Evolutionary conservation across 1,140 invertebrate species (phyloP).

Genomic region (Lepidurus packardi): DNA sequence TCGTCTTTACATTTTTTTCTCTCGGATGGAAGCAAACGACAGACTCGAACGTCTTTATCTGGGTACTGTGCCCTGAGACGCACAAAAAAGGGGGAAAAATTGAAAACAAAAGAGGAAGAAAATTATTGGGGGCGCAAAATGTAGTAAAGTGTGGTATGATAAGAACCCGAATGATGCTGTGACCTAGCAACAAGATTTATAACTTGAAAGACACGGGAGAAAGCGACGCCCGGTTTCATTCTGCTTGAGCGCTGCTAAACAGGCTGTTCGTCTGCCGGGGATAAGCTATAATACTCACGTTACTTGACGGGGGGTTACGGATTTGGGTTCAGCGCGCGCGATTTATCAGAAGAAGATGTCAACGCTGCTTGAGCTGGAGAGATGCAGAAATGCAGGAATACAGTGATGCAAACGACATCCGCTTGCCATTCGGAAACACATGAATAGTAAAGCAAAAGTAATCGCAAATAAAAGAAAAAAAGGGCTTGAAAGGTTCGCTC

Average conservation of each 20-base stretch:
- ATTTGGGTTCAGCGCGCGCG: background rate
- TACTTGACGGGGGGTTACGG: background rate
- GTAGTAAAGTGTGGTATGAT: slow-evolving; percentile 10
- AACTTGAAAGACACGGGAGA: background rate
- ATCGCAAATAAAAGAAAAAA: background rate
- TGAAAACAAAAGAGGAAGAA: slow-evolving; percentile 4
- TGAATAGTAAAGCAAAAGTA: background rate
- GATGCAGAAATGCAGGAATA: background rate
- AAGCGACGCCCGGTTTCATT: background rate
- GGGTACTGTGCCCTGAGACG: background rate
- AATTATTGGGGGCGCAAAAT: background rate
- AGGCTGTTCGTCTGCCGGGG: background rate
- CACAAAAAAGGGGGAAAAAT: background rate
- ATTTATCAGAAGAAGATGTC: background rate
- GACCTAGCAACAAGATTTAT: background rate
- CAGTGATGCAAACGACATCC: slow-evolving; percentile 18
- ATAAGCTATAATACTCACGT: background rate
- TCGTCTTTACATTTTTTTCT: background rate
- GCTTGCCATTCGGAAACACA: background rate
- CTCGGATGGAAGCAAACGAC: background rate
- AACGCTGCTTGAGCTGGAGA: background rate
- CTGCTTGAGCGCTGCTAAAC: background rate
- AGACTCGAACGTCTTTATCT: slow-evolving; percentile 1
- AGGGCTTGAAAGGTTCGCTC: background rate
- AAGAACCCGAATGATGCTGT: slow-evolving; percentile 14